phyloP scores from a whole-genome alignment of 2,797 vertebrate genomes.

The Todus mexicanus region DNA sequence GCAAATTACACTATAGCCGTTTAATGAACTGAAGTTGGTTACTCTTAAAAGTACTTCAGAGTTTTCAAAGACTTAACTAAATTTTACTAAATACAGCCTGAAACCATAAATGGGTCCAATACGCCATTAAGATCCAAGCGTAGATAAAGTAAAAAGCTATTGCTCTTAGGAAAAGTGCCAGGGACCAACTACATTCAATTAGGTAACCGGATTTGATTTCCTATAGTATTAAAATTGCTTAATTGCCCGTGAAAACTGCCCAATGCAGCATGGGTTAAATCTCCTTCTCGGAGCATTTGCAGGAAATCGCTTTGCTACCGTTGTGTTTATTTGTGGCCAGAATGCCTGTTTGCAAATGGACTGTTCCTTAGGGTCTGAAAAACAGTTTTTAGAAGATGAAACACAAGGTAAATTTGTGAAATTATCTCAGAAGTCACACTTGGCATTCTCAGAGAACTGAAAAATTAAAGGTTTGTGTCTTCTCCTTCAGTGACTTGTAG shows the following conservation, averaged over 20 bases:
- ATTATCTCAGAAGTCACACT: neutral
- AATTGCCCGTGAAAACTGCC: constrained; percentile 47
- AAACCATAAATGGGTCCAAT: neutral
- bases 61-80: constrained; percentile 1
- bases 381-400: neutral
- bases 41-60: neutral
- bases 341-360: neutral
- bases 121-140: neutral
- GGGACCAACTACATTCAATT: constrained; percentile 23
- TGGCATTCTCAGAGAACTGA: neutral
- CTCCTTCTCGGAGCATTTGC: neutral
- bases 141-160: neutral
- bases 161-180: constrained; percentile 13
- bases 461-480: neutral
- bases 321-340: neutral
- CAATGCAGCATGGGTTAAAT: constrained; percentile 23
- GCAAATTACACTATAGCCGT: neutral
- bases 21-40: neutral
- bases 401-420: neutral
- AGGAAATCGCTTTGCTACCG: neutral
- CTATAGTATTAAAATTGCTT: constrained; percentile 24
- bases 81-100: constrained; percentile 1
- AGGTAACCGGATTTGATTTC: constrained; percentile 32
- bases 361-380: neutral
- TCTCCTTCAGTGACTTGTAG: neutral